Base-by-base conservation (phyloP, 1,140 invertebrate species). In the Diprion similis region DNA sequence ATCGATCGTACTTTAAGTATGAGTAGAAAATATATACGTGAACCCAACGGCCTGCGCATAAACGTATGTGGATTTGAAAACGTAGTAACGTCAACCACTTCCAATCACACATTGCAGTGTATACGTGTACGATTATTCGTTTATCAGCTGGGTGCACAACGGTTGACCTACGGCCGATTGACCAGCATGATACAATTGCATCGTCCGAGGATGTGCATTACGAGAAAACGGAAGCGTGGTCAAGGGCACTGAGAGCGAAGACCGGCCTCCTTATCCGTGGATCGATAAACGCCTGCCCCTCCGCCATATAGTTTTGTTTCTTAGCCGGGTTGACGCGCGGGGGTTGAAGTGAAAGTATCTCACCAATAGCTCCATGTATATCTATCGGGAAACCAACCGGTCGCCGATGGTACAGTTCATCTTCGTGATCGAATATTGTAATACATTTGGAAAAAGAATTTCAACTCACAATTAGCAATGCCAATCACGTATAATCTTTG, bases 191-290 rank as follows among this genome's bases (percentile, higher is more conserved):
- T 59, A 8, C 9, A 59, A 17, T 59, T 15, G 11, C 51, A 4
- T 13, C 51, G 51, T 59, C 11, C 6, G 51, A 17, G 11, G 51
- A 59, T 15, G 51, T 15, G 3, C 11, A 59, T 59, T 17, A 8
- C 51, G 6, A 59, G 51, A 17, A 59, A 59, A 59, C 51, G 51
- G 51, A 6, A 59, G 51, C 6, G 7, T 10, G 51, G 51, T 59
- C 51, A 59, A 59, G 51, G 51, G n/a, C 51, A 17, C 51, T 17
- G 51, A 59, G 51, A 59, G 51, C 51, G 51, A 59, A 59, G 51
- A 59, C 51, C 24, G 24, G 24, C 24, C 51, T 59, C 51, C 51
- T 59, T 59, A 59, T 59, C 51, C 51, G 51, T 59, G 51, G 51
- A 59, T 59, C 51, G 51, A 59, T 59, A 59, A 4, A 8, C 6